These are phyloP conservation scores for Myotis daubentonii DNA, from an alignment of 2,797 vertebrate genomes.

Conservation along the genomic window DNA sequence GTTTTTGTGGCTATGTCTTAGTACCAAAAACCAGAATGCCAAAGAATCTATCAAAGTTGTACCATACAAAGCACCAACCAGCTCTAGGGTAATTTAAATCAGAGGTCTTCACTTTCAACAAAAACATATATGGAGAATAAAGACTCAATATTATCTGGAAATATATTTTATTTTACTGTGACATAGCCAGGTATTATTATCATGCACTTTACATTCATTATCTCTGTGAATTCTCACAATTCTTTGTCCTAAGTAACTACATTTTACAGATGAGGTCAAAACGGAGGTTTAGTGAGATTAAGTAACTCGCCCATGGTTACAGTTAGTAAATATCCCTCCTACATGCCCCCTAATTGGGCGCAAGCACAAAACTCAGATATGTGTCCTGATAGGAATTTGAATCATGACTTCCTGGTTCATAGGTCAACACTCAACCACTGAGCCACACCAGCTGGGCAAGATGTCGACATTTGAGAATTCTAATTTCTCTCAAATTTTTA, in stretches of 20 bases:
- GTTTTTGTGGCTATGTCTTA: background rate
- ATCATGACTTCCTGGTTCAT: background rate
- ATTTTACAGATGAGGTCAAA: slow-evolving; percentile 41
- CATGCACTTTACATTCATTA: slow-evolving; percentile 10
- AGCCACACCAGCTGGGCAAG: no score
- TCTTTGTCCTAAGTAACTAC: background rate
- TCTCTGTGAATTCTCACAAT: background rate
- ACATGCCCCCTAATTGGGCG: no score
- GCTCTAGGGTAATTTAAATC: background rate
- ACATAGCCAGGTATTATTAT: background rate
- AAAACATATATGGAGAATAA: background rate
- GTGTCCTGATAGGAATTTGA: background rate
- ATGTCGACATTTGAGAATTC: background rate
- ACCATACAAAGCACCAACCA: background rate
- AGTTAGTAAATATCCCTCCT: background rate
- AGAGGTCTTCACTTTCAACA: background rate
- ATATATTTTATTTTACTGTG: slow-evolving; percentile 16
- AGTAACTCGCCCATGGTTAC: background rate
- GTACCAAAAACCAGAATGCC: background rate
- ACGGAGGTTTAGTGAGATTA: background rate
- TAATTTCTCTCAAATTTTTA: slow-evolving; percentile 46
- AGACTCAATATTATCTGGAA: background rate
- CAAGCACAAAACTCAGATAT: background rate
- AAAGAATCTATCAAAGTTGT: background rate
- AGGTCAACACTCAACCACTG: background rate